Evolutionary conservation across 2,888 invertebrate genomes (phyloP), one percentile per base, ranked within the genome.

Genomic region (Eupelmus urozonus): DNA sequence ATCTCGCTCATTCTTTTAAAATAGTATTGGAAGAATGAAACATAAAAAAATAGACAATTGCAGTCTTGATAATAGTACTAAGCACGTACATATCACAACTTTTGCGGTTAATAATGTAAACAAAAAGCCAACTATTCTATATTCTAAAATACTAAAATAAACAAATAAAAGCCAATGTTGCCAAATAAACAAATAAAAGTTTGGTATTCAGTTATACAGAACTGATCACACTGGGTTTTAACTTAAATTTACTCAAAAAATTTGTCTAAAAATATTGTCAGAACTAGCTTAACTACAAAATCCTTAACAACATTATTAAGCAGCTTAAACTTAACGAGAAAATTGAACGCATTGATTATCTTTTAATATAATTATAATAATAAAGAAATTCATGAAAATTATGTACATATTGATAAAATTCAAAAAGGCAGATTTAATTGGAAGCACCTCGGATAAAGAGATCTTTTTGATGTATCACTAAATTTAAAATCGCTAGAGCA

Each of bases 81-180:
- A 80, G 80, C 81, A 82, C 63, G 49, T 82, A 65, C 55, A 66
- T 66, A 83, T 83, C 81, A 82, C 80, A 82, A 82, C 72, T 77
- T 80, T 80, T 72, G 74, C 74, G 57, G 72, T 75, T 77, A 71
- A 75, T 79, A 80, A 77, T 79, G 65, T 63, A 74, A 76, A 70
- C 9, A 27, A 27, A 71, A 65, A 71, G 13, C 25, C 2, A 57
- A 49, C 49, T 71, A 53, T 55, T 9, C 53, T 76, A 55, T 4
- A 23, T 62, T 25, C 16, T 42, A 59, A 60, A n/a, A 57, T 34
- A 16, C 20, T 16, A 53, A 63, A 25, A 57, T 40, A 65, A 57
- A n/a, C n/a, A n/a, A 59, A 42, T 69, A 69, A 27, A 53, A 23
- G 3, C 29, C 25, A 20, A 57, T 74, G 1, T 55, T 72, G 53